These are phyloP conservation scores for Drosophila lutescens DNA, from an alignment of 2,888 invertebrate genomes.

Conservation along the genomic window DNA sequence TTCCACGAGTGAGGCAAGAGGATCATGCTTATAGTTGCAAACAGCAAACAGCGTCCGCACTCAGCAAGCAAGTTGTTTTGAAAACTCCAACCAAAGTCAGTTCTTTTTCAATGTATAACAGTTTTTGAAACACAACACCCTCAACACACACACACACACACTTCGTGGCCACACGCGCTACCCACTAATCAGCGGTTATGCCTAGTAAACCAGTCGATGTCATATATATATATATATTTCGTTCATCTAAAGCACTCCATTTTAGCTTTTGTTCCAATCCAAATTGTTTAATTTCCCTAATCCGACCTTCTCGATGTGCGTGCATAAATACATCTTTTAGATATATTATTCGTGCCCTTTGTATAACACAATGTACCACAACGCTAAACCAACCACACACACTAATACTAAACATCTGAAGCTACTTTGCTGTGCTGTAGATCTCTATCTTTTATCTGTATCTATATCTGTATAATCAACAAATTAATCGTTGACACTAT, in stretches of 20 bases:
- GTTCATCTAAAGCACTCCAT: constrained; percentile 56
- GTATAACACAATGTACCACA: constrained; percentile 23
- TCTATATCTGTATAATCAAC: constrained; percentile 44
- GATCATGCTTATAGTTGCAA: constrained; percentile 26
- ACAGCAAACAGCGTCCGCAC: constrained; percentile 26
- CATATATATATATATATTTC: constrained; percentile 35
- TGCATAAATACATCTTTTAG: constrained; percentile 27
- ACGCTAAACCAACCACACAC: constrained; percentile 13
- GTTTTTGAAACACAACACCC: constrained; percentile 63
- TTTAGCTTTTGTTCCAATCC: constrained; percentile 32
- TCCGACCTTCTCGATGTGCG: constrained; percentile 31
- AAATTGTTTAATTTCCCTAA: constrained; percentile 32
- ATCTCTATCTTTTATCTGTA: constrained; percentile 38
- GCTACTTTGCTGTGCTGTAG: constrained; percentile 44
- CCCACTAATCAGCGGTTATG: constrained; percentile 49
- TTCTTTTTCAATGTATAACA: constrained; percentile 75
- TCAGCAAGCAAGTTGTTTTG: constrained; percentile 58
- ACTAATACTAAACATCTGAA: constrained; percentile 31
- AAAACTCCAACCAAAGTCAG: constrained; percentile 71
- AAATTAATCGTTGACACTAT: constrained; percentile 37
- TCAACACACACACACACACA: constrained; percentile 38
- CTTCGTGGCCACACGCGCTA: constrained; percentile 38
- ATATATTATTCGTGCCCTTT: constrained; percentile 30
- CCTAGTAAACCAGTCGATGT: constrained; percentile 49
- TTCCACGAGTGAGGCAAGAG: constrained; percentile 75